These are phyloP conservation scores for Eristalis arbustorum DNA, from an alignment of 2,888 invertebrate genomes.

Conservation along the genomic window DNA sequence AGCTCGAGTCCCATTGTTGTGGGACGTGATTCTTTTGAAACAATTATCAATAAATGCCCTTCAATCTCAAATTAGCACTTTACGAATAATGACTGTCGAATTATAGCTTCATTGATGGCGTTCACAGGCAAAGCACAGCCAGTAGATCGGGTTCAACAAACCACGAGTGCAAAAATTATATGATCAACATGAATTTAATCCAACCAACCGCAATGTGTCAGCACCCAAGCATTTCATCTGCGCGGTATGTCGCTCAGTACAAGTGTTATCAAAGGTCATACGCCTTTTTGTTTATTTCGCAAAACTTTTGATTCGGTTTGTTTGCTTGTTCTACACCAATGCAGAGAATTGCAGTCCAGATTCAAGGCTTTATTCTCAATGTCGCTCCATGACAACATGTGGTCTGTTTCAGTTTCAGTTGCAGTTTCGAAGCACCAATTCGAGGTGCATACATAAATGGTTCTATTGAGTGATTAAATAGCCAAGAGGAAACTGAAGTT, in stretches of 20 bases:
- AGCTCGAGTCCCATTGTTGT: neutral
- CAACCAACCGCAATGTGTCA: constrained; percentile 3
- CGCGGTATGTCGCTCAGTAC: neutral
- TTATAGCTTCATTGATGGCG: neutral
- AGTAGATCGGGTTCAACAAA: constrained; percentile 2
- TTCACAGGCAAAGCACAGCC: neutral
- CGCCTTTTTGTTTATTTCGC: neutral
- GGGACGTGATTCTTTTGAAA: neutral
- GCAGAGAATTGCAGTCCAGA: neutral
- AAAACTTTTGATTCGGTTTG: neutral
- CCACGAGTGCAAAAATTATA: constrained; percentile 8
- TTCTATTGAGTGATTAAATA: neutral
- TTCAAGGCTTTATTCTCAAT: neutral
- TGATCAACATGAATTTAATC: constrained; percentile 1
- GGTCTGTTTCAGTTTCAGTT: neutral
- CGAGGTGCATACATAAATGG: neutral
- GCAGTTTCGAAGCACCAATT: neutral
- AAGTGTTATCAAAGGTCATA: neutral
- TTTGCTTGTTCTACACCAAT: neutral
- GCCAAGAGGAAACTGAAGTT: neutral
- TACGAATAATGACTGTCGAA: neutral
- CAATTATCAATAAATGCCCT: neutral
- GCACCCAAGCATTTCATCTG: neutral
- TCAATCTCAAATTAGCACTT: neutral
- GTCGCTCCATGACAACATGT: neutral